These are phyloP conservation scores for Cheilosia vulpina DNA, from an alignment of 2,888 invertebrate species.

Conservation along the genomic window DNA sequence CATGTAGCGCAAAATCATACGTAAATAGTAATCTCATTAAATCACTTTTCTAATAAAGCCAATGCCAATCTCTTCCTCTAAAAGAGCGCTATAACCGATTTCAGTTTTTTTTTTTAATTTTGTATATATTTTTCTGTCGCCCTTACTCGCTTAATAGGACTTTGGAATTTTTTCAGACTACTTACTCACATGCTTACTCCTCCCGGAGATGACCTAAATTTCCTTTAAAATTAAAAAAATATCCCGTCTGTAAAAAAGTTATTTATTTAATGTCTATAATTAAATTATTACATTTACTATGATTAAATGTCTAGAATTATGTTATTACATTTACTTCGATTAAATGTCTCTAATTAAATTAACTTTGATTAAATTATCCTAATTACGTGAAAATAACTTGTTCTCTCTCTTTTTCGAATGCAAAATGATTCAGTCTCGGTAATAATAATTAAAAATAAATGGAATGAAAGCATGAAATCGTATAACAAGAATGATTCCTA, in stretches of 20 bases:
- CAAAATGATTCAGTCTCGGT: constrained; percentile 71
- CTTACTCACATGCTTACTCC: too few species aligned
- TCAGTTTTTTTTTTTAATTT: too few species aligned
- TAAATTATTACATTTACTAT: constrained; percentile 36
- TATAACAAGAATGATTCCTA: constrained; percentile 17
- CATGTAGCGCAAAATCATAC: too few species aligned
- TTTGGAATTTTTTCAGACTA: too few species aligned
- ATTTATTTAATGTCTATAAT: constrained; percentile 22
- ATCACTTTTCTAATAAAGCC: too few species aligned
- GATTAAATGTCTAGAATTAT: constrained; percentile 21
- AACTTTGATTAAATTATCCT: constrained; percentile 39
- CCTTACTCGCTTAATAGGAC: too few species aligned
- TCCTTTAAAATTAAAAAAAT: neutral
- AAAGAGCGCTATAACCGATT: too few species aligned
- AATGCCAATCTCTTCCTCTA: too few species aligned
- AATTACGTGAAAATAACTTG: constrained; percentile 27
- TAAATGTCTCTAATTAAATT: constrained; percentile 47
- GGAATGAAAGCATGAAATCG: constrained; percentile 58
- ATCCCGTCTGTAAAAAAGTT: constrained; percentile 1
- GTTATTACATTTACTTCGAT: constrained; percentile 31
- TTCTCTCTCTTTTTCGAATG: constrained; percentile 49
- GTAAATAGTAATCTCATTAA: too few species aligned
- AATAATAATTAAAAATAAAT: constrained; percentile 23
- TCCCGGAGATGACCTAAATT: neutral
- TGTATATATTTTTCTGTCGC: too few species aligned